Evolutionary conservation across 2,888 invertebrate genomes (phyloP), one percentile per base, ranked within the genome.

Genomic region (Andrena bucephala): DNA sequence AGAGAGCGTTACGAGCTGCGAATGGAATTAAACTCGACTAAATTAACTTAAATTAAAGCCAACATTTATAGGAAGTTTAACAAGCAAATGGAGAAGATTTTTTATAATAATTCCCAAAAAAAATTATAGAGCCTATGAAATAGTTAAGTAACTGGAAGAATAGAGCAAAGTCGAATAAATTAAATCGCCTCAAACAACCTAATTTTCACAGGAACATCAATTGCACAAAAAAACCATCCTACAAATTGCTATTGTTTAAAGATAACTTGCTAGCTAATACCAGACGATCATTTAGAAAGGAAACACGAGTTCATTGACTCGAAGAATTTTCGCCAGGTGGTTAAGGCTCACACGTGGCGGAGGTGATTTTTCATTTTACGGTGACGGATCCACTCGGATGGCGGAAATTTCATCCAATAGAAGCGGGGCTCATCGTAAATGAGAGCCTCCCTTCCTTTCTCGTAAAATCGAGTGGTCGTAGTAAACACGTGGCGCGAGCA

Each of bases 401-500:
- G 50, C 62, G 50, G 54, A 48, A 42, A 54, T 71, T 57, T 66
- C 48, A 31, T 60, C 24, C 52, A 7, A 31, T 16, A 2, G n/a
- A 7, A 16, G 3, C 5, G 20, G 13, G 59, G 57, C 4, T 10
- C 48, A 66, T 69, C 69, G 57, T 67, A 73, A 79, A 85, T 50
- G 72, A 67, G 27, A 33, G 20, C 20, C 70, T 29, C 66, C 70
- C 76, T 57, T 50, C 16, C 57, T 20, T 65, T 36, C 71, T 81
- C 84, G 79, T 86, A 82, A 84, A 79, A 77, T 57, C 67, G 57
- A 5, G 33, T 54, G 67, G 6, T 36, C 59, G 66, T 87, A 88
- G 86, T 85, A 87, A 88, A 85, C 87, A 80, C 60, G 81, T 73
- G 83, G 59, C 69, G 65, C 80, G 77, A 62, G 69, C 71, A 57